phyloP scores from a whole-genome alignment of 2,888 invertebrate genomes.

The Drosophila affinis region DNA sequence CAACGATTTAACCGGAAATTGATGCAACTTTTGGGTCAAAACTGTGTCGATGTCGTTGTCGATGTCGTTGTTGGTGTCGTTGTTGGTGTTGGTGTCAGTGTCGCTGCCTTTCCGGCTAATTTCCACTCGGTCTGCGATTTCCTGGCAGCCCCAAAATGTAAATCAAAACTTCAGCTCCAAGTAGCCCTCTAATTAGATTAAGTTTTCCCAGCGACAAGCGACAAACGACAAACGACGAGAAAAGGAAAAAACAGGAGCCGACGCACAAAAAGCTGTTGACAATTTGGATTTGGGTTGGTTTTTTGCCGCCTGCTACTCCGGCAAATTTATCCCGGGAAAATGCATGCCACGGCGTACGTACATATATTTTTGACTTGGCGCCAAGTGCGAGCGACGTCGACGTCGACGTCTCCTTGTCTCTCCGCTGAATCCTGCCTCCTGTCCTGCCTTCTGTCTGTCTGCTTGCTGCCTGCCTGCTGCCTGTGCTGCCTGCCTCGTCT shows the following conservation, averaged over 20 bases:
- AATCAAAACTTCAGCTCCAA: conserved; percentile 66
- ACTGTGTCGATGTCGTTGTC: conserved; percentile 23
- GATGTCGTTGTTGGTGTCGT: conserved; percentile 4
- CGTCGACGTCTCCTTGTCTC: conserved; percentile 37
- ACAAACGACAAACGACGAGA: conserved; percentile 32
- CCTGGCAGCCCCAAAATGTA: conserved; percentile 58
- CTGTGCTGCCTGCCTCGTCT: conserved; percentile 50
- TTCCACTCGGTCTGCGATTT: conserved; percentile 18
- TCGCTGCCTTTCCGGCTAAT: conserved; percentile 38
- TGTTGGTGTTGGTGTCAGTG: conserved; percentile 16
- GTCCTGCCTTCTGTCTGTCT: conserved; percentile 5
- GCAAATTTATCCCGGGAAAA: conserved; percentile 5
- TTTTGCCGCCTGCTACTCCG: conserved; percentile 35
- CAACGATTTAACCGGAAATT: conserved; percentile 63
- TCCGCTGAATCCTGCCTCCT: conserved; percentile 11
- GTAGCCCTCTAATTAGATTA: conserved; percentile 68
- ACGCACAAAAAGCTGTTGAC: conserved; percentile 55
- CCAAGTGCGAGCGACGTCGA: conserved; percentile 60
- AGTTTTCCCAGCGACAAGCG: conserved; percentile 34
- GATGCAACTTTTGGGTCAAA: conserved; percentile 50
- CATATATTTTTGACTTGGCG: conserved; percentile 60
- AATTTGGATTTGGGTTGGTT: conserved; percentile 46
- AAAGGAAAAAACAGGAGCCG: conserved; percentile 1
- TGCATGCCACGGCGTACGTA: not conserved
- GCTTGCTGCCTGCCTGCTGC: conserved; percentile 8